Conservation (phyloP, 2,113 vertebrate genomes). For the Candoia aspera region DNA sequence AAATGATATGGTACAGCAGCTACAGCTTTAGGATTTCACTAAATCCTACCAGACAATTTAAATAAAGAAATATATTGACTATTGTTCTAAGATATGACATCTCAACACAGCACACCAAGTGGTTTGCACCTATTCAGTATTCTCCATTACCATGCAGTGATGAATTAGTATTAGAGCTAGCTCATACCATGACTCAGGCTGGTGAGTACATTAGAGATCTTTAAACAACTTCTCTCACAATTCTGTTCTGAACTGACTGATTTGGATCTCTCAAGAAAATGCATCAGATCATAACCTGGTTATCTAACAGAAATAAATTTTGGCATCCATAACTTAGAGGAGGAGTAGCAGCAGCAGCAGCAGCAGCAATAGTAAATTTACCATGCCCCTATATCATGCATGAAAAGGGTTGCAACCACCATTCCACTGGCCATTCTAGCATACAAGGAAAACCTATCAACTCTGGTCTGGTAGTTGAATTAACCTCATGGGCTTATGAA, state of each 20-base stretch:
- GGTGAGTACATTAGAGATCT: conserved; percentile 17
- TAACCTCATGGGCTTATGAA: background rate
- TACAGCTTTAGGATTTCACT: conserved; percentile 51
- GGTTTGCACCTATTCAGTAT: conserved; percentile 51
- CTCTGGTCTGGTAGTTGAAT: background rate
- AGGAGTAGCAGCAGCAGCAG: background rate
- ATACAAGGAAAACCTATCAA: background rate
- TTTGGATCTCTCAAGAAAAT: background rate
- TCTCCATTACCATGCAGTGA: conserved; percentile 31
- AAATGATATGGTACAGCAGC: conserved; percentile 38
- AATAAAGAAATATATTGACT: conserved; percentile 49
- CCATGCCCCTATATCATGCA: background rate
- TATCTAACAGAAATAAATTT: background rate
- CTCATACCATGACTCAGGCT: background rate
- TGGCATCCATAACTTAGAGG: background rate
- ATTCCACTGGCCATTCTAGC: background rate
- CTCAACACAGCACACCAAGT: conserved; percentile 32
- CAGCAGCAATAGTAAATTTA: background rate
- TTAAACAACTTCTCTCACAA: background rate
- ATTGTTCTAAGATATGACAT: conserved; percentile 42
- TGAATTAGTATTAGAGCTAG: conserved; percentile 29
- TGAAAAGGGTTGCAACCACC: background rate
- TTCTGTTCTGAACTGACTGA: no score
- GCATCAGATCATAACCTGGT: background rate
- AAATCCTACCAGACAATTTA: conserved; percentile 54